A percentile compares a stretch with the other conserved stretches of the same genome.
These are phyloP conservation scores for Lepus europaeus DNA, from an alignment of 2,113 vertebrate species.

Conservation along the genomic window DNA sequence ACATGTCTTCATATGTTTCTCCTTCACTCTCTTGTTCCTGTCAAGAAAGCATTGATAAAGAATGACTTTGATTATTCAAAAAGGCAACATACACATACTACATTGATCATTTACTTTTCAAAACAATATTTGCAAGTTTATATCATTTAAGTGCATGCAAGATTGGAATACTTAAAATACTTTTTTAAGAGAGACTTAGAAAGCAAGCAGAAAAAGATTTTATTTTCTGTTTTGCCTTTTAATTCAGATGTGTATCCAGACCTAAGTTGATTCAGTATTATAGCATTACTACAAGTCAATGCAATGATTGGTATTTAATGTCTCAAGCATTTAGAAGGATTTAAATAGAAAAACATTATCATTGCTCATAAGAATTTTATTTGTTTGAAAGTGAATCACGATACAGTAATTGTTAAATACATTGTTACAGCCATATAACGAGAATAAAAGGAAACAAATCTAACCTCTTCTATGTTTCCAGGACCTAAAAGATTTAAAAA, in stretches of 20 bases:
- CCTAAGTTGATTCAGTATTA: background rate
- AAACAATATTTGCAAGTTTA: background rate
- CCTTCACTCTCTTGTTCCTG: slow-evolving; percentile 90
- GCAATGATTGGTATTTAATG: background rate
- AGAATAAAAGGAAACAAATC: slow-evolving; percentile 58
- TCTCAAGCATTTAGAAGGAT: slow-evolving; percentile 53
- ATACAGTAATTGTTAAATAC: slow-evolving; percentile 32
- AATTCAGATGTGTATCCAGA: slow-evolving; percentile 15
- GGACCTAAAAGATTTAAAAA: slow-evolving; percentile 81
- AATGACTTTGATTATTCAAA: slow-evolving; percentile 48
- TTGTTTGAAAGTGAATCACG: slow-evolving; percentile 40
- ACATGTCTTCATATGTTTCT: slow-evolving; percentile 95
- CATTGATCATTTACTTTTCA: slow-evolving; percentile 24
- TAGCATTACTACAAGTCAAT: background rate
- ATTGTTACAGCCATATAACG: background rate
- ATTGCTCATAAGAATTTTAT: slow-evolving; percentile 48
- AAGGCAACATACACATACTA: background rate
- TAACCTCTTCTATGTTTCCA: slow-evolving; percentile 83
- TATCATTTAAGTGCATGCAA: background rate
- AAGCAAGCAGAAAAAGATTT: slow-evolving; percentile 37
- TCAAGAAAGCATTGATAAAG: slow-evolving; percentile 63
- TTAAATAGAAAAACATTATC: slow-evolving; percentile 33
- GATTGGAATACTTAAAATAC: background rate
- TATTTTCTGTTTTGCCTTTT: background rate
- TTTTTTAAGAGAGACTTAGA: slow-evolving; percentile 23